Percentiles rank a stretch among this genome's conserved stretches.
These are phyloP conservation scores for Macaria liturata DNA, from an alignment of 2,888 invertebrate genomes.

Conservation along the genomic window DNA sequence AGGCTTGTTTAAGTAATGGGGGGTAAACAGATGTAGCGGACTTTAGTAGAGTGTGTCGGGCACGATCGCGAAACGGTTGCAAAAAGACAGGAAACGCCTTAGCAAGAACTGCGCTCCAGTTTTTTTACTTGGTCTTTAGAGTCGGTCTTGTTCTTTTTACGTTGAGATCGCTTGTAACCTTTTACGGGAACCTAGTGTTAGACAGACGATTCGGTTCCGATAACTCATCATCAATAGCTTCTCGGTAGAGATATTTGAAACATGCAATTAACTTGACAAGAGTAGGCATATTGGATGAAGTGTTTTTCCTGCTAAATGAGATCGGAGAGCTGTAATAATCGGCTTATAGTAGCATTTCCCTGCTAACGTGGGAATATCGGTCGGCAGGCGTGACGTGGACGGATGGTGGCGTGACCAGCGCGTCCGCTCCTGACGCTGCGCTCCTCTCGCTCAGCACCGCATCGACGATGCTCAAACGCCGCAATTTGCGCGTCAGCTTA, in stretches of 20 bases:
- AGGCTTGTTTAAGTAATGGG: constrained; percentile 63
- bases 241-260: too few species aligned
- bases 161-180: too few species aligned
- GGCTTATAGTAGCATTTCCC: constrained; percentile 43
- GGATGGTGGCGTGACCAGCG: constrained; percentile 51
- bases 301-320: too few species aligned
- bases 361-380: constrained; percentile 65
- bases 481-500: constrained; percentile 53
- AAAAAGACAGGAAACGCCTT: constrained; percentile 14
- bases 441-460: constrained; percentile 29
- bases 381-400: constrained; percentile 62
- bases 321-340: too few species aligned
- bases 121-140: constrained; percentile 5
- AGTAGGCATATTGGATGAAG: too few species aligned
- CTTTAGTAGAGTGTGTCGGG: constrained; percentile 17
- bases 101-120: constrained; percentile 3
- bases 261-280: too few species aligned
- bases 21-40: constrained; percentile 57
- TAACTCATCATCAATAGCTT: too few species aligned
- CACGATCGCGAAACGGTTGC: constrained; percentile 16
- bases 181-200: too few species aligned
- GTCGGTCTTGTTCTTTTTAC: background rate
- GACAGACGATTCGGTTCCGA: too few species aligned
- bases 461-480: constrained; percentile 42
- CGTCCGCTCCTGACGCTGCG: constrained; percentile 25